Base-by-base conservation (phyloP, 2,888 invertebrate genomes). In the Hydrotaea diabolus region DNA sequence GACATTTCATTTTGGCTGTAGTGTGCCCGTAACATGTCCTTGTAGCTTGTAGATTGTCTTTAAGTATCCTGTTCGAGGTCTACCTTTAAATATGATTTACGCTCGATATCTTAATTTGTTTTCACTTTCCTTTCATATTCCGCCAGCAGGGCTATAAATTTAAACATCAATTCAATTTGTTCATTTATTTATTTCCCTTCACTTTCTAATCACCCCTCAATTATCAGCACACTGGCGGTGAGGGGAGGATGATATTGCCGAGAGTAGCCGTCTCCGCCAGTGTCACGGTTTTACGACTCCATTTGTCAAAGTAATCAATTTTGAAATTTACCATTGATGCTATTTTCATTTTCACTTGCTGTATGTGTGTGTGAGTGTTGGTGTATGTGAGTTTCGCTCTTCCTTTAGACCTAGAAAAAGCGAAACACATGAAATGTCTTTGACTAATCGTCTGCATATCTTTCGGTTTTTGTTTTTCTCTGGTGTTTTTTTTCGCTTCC, bases 281-380 rank as follows among this genome's bases (percentile, higher is more conserved):
- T 21, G 55, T 55, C 21, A 55, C n/a, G 49, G 49, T n/a, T 49
- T 13, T 49, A 43, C 66, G 11, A 21, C 19, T 39, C 21, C 11
- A 39, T 64, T 59, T 59, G 59, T 59, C 59, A 59, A 26, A n/a
- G 66, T 39, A 66, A 66, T 66, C 66, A 66, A 66, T 66, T 21
- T 66, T 66, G 21, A 66, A 36, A 3, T 31, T 64, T 39, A 31
- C 9, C 64, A 7, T 64, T 62, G 31, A 13, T 23, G 55, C 11
- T 57, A 21, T 19, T 23, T 57, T 57, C n/a, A 8, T 19, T 8
- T 53, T 19, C 26, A 31, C 4, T 26, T 11, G 23, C n/a, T 15
- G 2, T 59, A 26, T 62, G 7, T 36, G n/a, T n/a, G n/a, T n/a
- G n/a, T n/a, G n/a, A n/a, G n/a, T n/a, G n/a, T n/a, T n/a, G n/a